Conservation (phyloP, 2,797 vertebrate species). For the Paramormyrops hopkinsi region DNA sequence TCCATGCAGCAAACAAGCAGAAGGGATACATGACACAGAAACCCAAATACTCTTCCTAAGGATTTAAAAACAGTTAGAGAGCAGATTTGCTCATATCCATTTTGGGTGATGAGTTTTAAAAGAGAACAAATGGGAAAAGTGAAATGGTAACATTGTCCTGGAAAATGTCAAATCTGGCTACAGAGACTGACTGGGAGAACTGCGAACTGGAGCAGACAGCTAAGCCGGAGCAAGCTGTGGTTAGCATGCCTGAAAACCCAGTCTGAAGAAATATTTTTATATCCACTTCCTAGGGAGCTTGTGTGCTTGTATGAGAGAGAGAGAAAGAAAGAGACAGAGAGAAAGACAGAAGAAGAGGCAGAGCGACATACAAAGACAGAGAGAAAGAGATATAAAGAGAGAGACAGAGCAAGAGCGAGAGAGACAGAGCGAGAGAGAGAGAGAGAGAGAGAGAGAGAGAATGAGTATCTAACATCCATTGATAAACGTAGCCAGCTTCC, state of each 20-base stretch:
- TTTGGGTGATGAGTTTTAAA: not conserved
- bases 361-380: not conserved
- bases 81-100: not conserved
- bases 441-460: not conserved
- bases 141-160: not conserved
- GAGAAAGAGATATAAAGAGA: not conserved
- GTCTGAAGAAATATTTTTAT: not conserved
- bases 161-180: not conserved
- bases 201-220: not conserved
- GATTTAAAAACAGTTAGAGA: not conserved
- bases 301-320: not conserved
- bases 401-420: not conserved
- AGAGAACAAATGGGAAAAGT: not conserved
- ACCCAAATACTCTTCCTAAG: not conserved
- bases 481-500: not conserved
- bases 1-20: slow-evolving; percentile 11
- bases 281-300: not conserved
- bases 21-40: slow-evolving; percentile 5
- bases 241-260: not conserved
- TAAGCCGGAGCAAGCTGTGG: not conserved
- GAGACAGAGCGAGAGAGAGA: not conserved
- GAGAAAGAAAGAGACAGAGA: not conserved
- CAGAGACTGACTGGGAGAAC: not conserved
- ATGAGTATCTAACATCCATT: not conserved
- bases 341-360: not conserved